Evolutionary conservation across 2,888 invertebrate species (phyloP), one percentile per base, ranked within the genome.

Genomic region (Monochamus alternatus): DNA sequence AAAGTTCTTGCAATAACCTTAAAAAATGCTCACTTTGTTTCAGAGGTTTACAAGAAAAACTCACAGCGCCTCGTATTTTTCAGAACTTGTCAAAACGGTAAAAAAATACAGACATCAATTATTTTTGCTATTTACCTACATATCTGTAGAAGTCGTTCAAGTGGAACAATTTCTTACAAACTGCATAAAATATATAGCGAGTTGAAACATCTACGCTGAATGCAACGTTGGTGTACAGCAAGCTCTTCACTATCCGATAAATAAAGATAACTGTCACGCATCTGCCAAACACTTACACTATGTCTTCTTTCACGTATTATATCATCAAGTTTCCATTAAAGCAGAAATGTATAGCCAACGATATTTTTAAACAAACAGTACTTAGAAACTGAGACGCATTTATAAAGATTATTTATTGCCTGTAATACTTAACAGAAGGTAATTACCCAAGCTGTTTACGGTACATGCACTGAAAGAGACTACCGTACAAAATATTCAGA

Each of bases 311-410:
- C 31, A 60, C 60, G 31, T 60, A 38, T 60, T 60, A 12, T n/a
- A n/a, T 60, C 12, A 38, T 59, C 59, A 59, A n/a, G 60, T 60
- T 32, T 60, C 60, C 60, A 60, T 60, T 60, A 60, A 60, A 60
- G 60, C 31, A 32, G 30, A 8, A 22, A 30, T 59, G 5, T 60
- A 60, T 31, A 32, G 60, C 2, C 7, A 60, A 60, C 22, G 59
- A 8, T 10, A 31, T 59, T 59, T 59, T 38, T n/a, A n/a, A n/a
- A 60, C 38, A 31, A 60, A 60, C 60, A 31, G 60, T 60, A 10
- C 5, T 31, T 60, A 60, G 9, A 12, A n/a, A 32, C 31, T 38
- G n/a, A 32, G 60, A 31, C n/a, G 38, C 38, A 60, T 60, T 60
- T 60, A 60, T 60, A 32, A 38, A 4, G 38, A 38, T 38, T 38